Percentiles rank a stretch among this genome's conserved stretches.
These are phyloP conservation scores for Enteromius mattozi DNA, from an alignment of 2,797 vertebrate genomes.

Conservation along the genomic window DNA sequence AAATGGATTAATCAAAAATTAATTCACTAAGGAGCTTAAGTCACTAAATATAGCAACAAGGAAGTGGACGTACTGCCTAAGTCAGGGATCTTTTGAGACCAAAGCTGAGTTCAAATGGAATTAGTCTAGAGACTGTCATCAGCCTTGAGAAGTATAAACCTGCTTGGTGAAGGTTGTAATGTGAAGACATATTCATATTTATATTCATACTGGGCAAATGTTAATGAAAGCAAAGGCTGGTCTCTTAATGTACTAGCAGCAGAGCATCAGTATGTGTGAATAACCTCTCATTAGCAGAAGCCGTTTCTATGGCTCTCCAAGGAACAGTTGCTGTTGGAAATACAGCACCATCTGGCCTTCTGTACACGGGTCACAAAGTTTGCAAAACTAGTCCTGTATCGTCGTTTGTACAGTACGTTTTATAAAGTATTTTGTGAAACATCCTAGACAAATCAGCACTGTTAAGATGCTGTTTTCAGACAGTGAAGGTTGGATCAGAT, in stretches of 20 bases:
- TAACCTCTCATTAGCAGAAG: slow-evolving; percentile 22
- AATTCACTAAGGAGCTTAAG: background rate
- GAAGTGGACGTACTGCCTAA: background rate
- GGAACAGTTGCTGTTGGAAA: slow-evolving; percentile 28
- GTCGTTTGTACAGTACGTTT: background rate
- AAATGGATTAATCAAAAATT: background rate
- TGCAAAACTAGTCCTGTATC: background rate
- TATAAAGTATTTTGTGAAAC: background rate
- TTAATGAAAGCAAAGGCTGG: background rate
- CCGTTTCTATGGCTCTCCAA: background rate
- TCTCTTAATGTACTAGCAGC: background rate
- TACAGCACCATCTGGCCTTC: slow-evolving; percentile 21
- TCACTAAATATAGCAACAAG: slow-evolving; percentile 13
- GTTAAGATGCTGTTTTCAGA: background rate
- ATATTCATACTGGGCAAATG: background rate
- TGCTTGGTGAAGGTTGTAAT: background rate
- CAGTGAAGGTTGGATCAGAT: background rate
- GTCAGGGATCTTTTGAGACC: background rate
- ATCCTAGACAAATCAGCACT: background rate
- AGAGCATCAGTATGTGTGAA: slow-evolving; percentile 2
- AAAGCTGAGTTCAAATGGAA: background rate
- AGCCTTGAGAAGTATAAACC: background rate
- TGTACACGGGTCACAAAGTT: slow-evolving; percentile 7
- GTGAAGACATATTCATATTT: background rate
- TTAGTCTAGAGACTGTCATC: background rate